Evolutionary conservation across 1,140 invertebrate genomes (phyloP).

Genomic region (Ruditapes philippinarum): DNA sequence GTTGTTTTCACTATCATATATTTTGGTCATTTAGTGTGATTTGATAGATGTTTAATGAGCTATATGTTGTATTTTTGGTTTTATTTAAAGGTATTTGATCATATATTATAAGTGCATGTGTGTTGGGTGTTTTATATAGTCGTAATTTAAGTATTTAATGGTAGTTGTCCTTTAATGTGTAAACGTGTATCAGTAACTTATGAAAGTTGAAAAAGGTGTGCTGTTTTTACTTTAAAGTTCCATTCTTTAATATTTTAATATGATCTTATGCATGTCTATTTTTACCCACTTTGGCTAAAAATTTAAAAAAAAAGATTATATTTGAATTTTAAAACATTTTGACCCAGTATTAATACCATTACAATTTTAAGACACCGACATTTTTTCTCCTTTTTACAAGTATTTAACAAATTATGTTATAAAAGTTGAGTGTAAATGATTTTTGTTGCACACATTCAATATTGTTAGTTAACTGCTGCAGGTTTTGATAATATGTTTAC

Average conservation of each 20-base stretch:
- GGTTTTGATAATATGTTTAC: too few species aligned
- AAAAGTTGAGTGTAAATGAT: too few species aligned
- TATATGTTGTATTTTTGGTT: background rate
- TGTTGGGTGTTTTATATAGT: background rate
- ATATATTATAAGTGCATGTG: background rate
- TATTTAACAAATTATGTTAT: background rate
- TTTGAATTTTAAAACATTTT: background rate
- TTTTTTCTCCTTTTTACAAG: too few species aligned
- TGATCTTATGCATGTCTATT: too few species aligned
- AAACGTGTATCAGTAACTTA: too few species aligned
- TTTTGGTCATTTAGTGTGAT: background rate
- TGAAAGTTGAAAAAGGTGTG: too few species aligned
- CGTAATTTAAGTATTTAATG: background rate
- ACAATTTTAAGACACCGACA: background rate
- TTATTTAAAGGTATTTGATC: background rate
- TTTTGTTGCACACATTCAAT: too few species aligned
- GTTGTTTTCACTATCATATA: background rate
- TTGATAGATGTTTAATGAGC: background rate
- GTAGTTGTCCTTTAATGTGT: background rate
- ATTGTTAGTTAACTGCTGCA: too few species aligned
- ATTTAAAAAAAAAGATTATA: background rate
- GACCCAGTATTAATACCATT: background rate
- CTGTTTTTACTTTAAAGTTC: too few species aligned
- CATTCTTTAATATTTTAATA: too few species aligned
- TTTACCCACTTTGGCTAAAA: too few species aligned